Base-by-base conservation (phyloP, 2,797 vertebrate species). In the Protosalanx chinensis region DNA sequence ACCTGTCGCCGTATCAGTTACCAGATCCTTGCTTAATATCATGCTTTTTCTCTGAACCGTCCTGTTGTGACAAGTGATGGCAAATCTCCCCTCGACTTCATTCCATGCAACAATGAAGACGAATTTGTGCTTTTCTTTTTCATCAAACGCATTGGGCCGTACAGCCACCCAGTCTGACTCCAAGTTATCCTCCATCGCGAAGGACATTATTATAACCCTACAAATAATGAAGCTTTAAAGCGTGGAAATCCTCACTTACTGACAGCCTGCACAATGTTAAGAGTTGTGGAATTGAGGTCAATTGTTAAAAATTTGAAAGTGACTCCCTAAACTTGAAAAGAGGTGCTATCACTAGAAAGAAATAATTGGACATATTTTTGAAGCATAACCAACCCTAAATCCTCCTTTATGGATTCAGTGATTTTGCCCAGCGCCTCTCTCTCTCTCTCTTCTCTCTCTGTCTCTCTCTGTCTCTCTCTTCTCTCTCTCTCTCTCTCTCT, bases 81-180 rank as follows among this genome's bases (percentile, higher is more conserved):
- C 96, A 87, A 96, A 97, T 92, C 95, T 96, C 75, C 94, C 95
- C 77, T 98, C 96, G 73, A 98, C 94, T 72, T 98, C 96, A 73
- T 98, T 98, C 96, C 96, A 98, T 77, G 96, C 96, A 67, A 95
- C 96, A 67, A 98, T 98, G 7, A 98, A 98, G 18, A 93, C 95
- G 77, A 98, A 96, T 86, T 96, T 97, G 81, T 96, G 95, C 76
- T 92, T 94, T 72, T 97, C 95, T 71, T 93, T 95, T 76, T 97
- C 96, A 63, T 97, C 95, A 79, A 98, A 98, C 7, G 91, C 95
- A 72, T 98, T 95, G 1, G 96, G 96, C 75, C 96, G 91, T 15
- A 98, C 96, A 3, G 97, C 96, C 41, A 98, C 97, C 96, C 97
- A 98, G 49, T 96, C 97, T 67, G 93, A 94, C 91, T 98, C 97